Evolutionary conservation across 2,888 invertebrate genomes (phyloP).

Genomic region (Cryptus viduatorius): DNA sequence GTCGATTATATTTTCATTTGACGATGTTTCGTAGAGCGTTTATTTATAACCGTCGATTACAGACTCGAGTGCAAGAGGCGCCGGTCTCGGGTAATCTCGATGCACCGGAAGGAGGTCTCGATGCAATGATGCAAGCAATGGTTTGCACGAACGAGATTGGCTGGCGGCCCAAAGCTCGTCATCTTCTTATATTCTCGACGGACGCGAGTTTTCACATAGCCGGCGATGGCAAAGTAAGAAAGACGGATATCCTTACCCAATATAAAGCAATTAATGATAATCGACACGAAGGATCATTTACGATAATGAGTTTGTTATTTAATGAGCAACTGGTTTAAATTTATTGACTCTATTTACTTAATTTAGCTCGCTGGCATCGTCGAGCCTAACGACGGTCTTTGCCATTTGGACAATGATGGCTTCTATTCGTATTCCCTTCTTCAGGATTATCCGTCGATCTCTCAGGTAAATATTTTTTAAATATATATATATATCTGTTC

Average conservation of each 20-base stretch:
- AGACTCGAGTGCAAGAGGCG: constrained; percentile 83
- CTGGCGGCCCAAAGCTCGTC: constrained; percentile 92
- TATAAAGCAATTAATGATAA: neutral
- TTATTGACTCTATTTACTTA: constrained; percentile 29
- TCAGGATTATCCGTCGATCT: constrained; percentile 93
- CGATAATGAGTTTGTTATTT: neutral
- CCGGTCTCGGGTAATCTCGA: constrained; percentile 87
- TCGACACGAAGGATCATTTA: neutral
- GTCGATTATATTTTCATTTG: neutral
- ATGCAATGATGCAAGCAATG: constrained; percentile 95
- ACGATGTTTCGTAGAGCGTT: constrained; percentile 1
- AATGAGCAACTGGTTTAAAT: constrained; percentile 2
- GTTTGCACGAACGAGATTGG: constrained; percentile 90
- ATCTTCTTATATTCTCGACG: constrained; percentile 92
- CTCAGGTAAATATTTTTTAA: constrained; percentile 83
- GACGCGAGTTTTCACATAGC: constrained; percentile 91
- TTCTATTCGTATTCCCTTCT: constrained; percentile 87
- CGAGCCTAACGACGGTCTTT: constrained; percentile 90
- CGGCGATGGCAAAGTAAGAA: constrained; percentile 85
- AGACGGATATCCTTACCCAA: neutral
- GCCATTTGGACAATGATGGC: constrained; percentile 87
- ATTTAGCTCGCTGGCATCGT: constrained; percentile 88
- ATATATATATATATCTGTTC: neutral
- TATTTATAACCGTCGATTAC: constrained; percentile 9
- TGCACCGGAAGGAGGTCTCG: constrained; percentile 93